Base-by-base conservation (phyloP, 1,140 invertebrate species). In the Oreohelix idahoensis region DNA sequence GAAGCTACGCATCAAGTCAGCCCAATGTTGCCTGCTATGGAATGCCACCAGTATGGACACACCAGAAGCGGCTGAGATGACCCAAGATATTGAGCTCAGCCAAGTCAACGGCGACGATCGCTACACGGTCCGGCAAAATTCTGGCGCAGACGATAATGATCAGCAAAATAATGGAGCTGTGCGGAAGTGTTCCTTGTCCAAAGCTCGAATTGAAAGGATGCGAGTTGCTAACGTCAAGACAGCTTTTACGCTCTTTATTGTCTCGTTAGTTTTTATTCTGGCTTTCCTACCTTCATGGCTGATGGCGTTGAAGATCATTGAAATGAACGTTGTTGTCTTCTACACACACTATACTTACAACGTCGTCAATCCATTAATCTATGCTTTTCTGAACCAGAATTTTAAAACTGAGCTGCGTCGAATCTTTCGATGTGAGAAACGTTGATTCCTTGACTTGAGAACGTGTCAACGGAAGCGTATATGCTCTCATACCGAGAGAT, bases 341-440 rank as follows among this genome's bases (percentile, higher is more conserved):
- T 90, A 90, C 74, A 87, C 91, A 87, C 92, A 92, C 81, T 92
- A 92, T 77, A 87, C 88, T 49, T 92, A 92, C 85, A 92, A 92
- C 84, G 90, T 92, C 23, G 91, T 87, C n/a, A 92, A 92, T 86
- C 92, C 92, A 2, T 84, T 92, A 42, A 91, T 92, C 42, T 92
- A 92, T 83, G 91, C 90, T 69, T 92, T 92, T 73, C 87, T 92
- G 86, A 92, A 92, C 86, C 88, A 89, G 70, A 90, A 89, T 66
- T 93, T 93, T 76, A 87, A 89, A 66, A 86, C 88, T 39, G 89
- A 92, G 74, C 84, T 92, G 49, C 86, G 86, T 79, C 81, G 89
- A 42, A 83, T 91, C 29, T 88, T 91, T 51, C 85, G 84, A 38
- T 89, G 90, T 78, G 51, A 79, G 78, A 49, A 69, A 49, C 51